A percentile compares a stretch with the other conserved stretches of the same genome.
phyloP scores from a whole-genome alignment of 2,888 invertebrate species.

The Ornithoptera priamus region DNA sequence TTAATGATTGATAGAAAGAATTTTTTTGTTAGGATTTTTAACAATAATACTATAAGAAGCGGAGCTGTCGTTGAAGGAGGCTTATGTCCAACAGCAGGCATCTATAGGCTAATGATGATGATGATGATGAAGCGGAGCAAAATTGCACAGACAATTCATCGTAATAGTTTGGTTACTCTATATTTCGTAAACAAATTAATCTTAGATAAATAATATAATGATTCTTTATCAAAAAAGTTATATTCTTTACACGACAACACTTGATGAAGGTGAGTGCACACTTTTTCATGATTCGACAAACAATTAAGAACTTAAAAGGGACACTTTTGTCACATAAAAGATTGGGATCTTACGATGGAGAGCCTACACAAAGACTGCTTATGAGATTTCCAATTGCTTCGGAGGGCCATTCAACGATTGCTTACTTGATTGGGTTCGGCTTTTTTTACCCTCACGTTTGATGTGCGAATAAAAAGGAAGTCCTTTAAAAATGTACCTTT shows the following conservation, averaged over 20 bases:
- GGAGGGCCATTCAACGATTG: constrained; percentile 26
- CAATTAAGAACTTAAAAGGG: constrained; percentile 16
- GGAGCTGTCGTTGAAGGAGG: no score
- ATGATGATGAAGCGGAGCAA: no score
- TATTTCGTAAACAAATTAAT: no score
- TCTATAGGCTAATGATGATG: no score
- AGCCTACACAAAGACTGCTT: constrained; percentile 23
- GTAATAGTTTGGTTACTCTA: no score
- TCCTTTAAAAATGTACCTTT: constrained; percentile 4
- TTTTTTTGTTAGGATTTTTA: no score
- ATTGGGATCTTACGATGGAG: constrained; percentile 13
- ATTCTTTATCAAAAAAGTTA: no score
- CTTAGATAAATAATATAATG: no score
- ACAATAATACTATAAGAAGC: no score
- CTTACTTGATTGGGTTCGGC: constrained; percentile 25
- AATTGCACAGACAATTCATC: no score
- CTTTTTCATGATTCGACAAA: constrained; percentile 4
- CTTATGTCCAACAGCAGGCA: no score
- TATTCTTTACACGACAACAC: background rate
- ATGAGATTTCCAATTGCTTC: constrained; percentile 27
- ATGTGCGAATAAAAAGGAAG: constrained; percentile 23
- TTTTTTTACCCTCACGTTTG: constrained; percentile 19
- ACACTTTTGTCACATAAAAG: constrained; percentile 19
- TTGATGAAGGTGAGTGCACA: background rate
- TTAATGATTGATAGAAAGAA: no score